Conservation (phyloP, 2,113 vertebrate genomes). For the Spheniscus mendiculus region DNA sequence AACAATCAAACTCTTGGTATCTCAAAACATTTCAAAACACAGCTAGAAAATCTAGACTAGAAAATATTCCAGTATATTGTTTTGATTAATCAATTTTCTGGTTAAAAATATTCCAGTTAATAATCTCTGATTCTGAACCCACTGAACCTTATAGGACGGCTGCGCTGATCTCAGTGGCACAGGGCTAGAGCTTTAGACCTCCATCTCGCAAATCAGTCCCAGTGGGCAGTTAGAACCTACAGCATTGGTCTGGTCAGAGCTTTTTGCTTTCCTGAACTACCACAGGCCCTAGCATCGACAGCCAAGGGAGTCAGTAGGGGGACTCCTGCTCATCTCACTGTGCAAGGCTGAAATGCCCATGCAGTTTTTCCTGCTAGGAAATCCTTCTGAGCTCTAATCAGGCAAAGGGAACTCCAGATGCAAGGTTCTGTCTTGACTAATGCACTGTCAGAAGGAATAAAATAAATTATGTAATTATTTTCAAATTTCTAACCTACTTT, state of each 20-base stretch:
- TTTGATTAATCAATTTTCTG: background rate
- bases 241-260: background rate
- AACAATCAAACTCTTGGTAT: background rate
- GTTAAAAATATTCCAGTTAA: background rate
- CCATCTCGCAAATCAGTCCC: background rate
- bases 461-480: background rate
- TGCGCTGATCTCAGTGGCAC: background rate
- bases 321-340: background rate
- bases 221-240: background rate
- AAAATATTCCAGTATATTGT: conserved; percentile 29
- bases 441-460: background rate
- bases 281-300: background rate
- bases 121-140: background rate
- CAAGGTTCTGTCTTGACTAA: background rate
- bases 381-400: background rate
- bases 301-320: background rate
- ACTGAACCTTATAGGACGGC: background rate
- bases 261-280: background rate
- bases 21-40: background rate
- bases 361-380: background rate
- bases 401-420: background rate
- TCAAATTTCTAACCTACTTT: background rate
- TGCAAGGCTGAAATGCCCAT: background rate
- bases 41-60: background rate
- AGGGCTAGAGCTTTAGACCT: background rate